Evolutionary conservation across 2,797 vertebrate species (phyloP).

Genomic region (Craterocephalus amniculus): DNA sequence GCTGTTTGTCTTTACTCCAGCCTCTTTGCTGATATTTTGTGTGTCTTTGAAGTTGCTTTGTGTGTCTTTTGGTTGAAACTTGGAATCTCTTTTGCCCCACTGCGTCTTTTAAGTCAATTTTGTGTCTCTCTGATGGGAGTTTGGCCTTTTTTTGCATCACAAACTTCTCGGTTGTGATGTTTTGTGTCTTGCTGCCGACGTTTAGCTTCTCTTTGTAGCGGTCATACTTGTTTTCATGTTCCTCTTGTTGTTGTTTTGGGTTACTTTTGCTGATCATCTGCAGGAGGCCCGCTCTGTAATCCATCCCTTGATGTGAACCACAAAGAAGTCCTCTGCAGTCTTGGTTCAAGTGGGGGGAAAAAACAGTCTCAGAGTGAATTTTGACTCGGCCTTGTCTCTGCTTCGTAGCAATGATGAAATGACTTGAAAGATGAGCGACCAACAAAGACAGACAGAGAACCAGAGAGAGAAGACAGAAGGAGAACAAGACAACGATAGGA

Average conservation of each 20-base stretch:
- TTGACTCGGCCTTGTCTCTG: slow-evolving; percentile 51
- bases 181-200: background rate
- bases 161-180: background rate
- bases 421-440: slow-evolving; percentile 68
- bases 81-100: background rate
- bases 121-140: background rate
- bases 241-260: background rate
- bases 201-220: background rate
- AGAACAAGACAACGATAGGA: slow-evolving; percentile 40
- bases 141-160: background rate
- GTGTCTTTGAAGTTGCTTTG: background rate
- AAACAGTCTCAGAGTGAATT: slow-evolving; percentile 41
- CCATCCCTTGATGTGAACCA: slow-evolving; percentile 24
- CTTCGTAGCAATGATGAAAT: slow-evolving; percentile 69
- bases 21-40: background rate
- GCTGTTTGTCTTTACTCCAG: background rate
- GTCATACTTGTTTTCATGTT: background rate
- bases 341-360: slow-evolving; percentile 28
- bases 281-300: slow-evolving; percentile 16
- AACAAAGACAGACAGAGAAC: slow-evolving; percentile 44
- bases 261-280: slow-evolving; percentile 9
- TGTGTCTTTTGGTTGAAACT: background rate
- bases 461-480: slow-evolving; percentile 24
- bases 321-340: slow-evolving; percentile 24
- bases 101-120: background rate